A percentile compares a stretch with the other conserved stretches of the same genome.
Conservation (phyloP, 1,140 invertebrate genomes). For the Holotrichia oblita region DNA sequence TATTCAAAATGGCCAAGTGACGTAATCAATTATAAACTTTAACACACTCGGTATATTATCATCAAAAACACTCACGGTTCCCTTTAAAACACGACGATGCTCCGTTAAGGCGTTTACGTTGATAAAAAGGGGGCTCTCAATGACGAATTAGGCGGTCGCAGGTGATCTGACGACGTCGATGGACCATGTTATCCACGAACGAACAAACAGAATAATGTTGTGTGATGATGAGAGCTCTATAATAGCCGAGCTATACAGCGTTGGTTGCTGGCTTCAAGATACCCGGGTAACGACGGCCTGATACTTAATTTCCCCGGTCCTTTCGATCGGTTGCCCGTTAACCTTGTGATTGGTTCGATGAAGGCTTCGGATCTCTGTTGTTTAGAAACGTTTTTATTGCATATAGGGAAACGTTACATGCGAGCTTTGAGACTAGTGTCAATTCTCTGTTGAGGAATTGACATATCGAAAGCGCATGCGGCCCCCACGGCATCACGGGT, state of each 20-base stretch:
- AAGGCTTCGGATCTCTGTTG: background rate
- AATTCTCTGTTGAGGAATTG: background rate
- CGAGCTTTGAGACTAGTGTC: background rate
- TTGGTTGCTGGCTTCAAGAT: background rate
- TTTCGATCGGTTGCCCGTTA: background rate
- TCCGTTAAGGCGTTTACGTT: background rate
- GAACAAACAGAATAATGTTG: background rate
- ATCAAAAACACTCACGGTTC: constrained; percentile 6
- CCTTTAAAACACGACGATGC: background rate
- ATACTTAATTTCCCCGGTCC: background rate
- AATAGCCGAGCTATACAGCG: background rate
- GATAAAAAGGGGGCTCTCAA: background rate
- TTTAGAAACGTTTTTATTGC: constrained; percentile 7
- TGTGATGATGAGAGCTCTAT: background rate
- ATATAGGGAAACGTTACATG: background rate
- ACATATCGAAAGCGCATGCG: background rate
- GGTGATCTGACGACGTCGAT: background rate
- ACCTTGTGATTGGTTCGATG: background rate
- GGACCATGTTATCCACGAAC: background rate
- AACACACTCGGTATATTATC: background rate
- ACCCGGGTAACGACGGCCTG: background rate
- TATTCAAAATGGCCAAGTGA: constrained; percentile 60
- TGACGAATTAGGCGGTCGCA: background rate
- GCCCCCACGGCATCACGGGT: background rate
- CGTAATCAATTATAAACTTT: constrained; percentile 55